Conservation (phyloP, 2,888 invertebrate genomes). For the Hirtodrosophila trivittata region DNA sequence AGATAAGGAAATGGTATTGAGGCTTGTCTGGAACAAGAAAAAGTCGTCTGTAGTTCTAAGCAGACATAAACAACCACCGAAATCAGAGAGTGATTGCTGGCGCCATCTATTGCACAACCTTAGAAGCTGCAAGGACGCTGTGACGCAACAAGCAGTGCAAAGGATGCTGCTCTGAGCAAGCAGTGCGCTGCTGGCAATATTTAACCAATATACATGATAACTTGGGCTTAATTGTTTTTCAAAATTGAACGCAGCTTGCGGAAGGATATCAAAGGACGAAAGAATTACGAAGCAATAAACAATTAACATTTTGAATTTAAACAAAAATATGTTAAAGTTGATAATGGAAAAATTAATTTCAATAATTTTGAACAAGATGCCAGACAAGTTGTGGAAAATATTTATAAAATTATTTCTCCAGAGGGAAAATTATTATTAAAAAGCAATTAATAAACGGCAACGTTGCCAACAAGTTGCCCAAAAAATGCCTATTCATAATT, state of each 20-base stretch:
- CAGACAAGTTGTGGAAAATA: conserved; percentile 27
- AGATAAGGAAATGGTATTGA: no score
- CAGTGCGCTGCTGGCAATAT: conserved; percentile 43
- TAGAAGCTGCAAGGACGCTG: conserved; percentile 29
- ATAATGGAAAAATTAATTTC: conserved; percentile 70
- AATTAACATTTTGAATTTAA: conserved; percentile 49
- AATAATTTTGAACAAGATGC: conserved; percentile 58
- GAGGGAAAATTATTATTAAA: conserved; percentile 70
- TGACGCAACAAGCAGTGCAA: conserved; percentile 53
- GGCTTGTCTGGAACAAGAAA: background rate
- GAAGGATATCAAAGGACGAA: background rate
- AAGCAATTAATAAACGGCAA: conserved; percentile 75
- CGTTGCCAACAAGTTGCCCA: conserved; percentile 58
- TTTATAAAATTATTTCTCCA: conserved; percentile 52
- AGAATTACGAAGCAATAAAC: conserved; percentile 30
- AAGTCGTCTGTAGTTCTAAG: background rate
- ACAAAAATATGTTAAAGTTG: conserved; percentile 43
- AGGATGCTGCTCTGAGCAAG: conserved; percentile 57
- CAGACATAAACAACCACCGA: conserved; percentile 1
- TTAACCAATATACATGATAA: no score
- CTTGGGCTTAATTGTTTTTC: conserved; percentile 1
- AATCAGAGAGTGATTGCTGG: background rate
- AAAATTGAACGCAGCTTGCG: conserved; percentile 5
- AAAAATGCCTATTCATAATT: conserved; percentile 69
- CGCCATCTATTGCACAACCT: conserved; percentile 59